Base-by-base conservation (phyloP, 2,113 vertebrate genomes). In the Stercorarius parasiticus region DNA sequence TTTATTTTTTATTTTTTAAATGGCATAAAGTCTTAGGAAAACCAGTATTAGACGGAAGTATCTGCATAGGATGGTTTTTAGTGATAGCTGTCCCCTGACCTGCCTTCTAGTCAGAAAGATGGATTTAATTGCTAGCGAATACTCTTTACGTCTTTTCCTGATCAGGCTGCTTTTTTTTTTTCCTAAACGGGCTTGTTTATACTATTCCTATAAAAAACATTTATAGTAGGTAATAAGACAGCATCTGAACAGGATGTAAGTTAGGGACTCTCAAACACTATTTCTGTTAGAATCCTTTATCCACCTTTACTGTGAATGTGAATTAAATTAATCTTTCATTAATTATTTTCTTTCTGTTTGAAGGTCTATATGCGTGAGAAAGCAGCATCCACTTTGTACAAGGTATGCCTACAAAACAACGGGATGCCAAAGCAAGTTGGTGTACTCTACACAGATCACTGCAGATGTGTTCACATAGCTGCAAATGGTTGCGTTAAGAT, bases 241-340 rank as follows among this genome's bases (percentile, higher is more conserved):
- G 38, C 23, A 76, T 53, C 36, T 9, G 40, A 79, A 59, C 27
- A 27, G 1, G 8, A 38, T n/a, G 6, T 17, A 50, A 67, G 36
- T 43, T 47, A 52, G 40, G 26, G 14, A 27, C 34, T 40, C 82
- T 49, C 62, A 82, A 88, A 40, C 15, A 15, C 32, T 18, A 3
- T 2, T 80, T 43, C 38, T 69, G 16, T 42, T 18, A 56, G 43
- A 73, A 86, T 27, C 53, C 59, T 66, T 73, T 9, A 76, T 36
- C 45, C 10, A 40, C 32, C 64, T 56, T n/a, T 23, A 26, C 0
- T 22, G 17, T 25, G n/a, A 79, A 32, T 0, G 0, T 5, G 5
- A 91, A 80, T 47, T 53, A 45, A 82, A 40, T 8, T 65, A 23
- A 64, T 13, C 21, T 65, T 40, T 53, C 61, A n/a, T 4, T 82